phyloP scores from a whole-genome alignment of 2,888 invertebrate species.

The Cephonodes hylas region DNA sequence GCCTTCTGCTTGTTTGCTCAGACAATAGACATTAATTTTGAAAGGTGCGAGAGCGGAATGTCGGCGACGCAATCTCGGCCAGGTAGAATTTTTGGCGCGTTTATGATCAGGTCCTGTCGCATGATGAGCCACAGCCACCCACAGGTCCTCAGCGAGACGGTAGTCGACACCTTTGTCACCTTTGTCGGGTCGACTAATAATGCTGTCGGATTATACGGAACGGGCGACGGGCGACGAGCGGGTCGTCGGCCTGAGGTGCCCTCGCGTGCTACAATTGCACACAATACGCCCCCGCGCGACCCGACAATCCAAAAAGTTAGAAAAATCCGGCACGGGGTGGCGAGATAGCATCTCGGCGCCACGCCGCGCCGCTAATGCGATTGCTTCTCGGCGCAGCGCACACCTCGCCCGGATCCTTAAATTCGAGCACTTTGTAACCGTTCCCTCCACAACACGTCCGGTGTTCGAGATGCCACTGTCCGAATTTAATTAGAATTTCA shows the following conservation, averaged over 20 bases:
- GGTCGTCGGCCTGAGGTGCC: conserved; percentile 75
- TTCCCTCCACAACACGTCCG: conserved; percentile 48
- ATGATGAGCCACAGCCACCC: conserved; percentile 80
- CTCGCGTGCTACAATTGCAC: conserved; percentile 77
- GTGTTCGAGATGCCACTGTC: conserved; percentile 53
- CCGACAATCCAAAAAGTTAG: conserved; percentile 74
- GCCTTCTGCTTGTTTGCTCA: conserved; percentile 43
- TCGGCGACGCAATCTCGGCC: conserved; percentile 61
- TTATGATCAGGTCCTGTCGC: conserved; percentile 78
- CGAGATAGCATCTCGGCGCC: conserved; percentile 67
- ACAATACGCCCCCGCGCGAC: conserved; percentile 72
- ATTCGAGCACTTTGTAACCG: conserved; percentile 56
- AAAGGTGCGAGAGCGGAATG: conserved; percentile 73
- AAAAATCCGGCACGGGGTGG: conserved; percentile 65
- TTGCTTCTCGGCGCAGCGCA: conserved; percentile 33
- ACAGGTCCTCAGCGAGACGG: conserved; percentile 76
- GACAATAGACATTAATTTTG: conserved; percentile 77
- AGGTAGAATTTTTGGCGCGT: conserved; percentile 80
- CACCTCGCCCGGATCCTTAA: conserved; percentile 48
- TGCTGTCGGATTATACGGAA: conserved; percentile 73
- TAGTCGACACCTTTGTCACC: conserved; percentile 76
- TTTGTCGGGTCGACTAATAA: conserved; percentile 68
- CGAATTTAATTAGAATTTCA: conserved; percentile 69
- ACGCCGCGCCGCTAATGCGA: conserved; percentile 30
- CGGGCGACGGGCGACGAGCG: conserved; percentile 50